Evolutionary conservation across 2,888 invertebrate genomes (phyloP), one percentile per base, ranked within the genome.

Genomic region (Synergus laeviventris): DNA sequence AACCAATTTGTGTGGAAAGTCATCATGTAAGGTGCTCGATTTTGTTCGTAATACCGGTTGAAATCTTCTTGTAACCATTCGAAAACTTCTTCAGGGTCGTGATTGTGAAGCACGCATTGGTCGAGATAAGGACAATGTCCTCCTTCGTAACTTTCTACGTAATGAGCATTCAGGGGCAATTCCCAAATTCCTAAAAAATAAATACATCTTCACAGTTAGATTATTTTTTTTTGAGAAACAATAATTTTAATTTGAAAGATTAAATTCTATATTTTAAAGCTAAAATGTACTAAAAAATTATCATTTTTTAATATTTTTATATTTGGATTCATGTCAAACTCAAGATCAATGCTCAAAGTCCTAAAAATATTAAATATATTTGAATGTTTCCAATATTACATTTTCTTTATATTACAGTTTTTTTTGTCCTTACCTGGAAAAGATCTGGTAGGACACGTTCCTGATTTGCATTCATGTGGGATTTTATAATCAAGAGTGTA

Each of bases 1-100:
- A 98, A 98, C 98, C 98, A 98, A 91, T 97, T 98, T 0, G 98
- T 98, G 89, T 98, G 98, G 94, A 97, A 96, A 0, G 97, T 95
- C 97, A 97, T 97, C 97, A 97, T 97, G 91, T 97, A 97, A 0
- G 97, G 97, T 1, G 97, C 97, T 80, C 95, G 93, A 90, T 97
- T 97, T 90, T 97, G 97, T 42, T 96, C 95, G 87, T 97, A 97
- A 90, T 96, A 93, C 38, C 97, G 93, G 79, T 93, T 93, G 91
- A 97, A 98, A 90, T 98, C 97, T 91, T 97, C 97, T 88, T 96
- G 95, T 38, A 97, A 92, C 97, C 97, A 98, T 87, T 96, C 95
- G 76, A 97, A 93, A 2, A 97, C 96, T 91, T 96, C 93, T 78
- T 94, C 92, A 4, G 94, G 92, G 87, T 97, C 97, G 88, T 97